These are phyloP conservation scores for Meandrina meandrites DNA, from an alignment of 92 coral and sea anemone species.

Conservation along the genomic window DNA sequence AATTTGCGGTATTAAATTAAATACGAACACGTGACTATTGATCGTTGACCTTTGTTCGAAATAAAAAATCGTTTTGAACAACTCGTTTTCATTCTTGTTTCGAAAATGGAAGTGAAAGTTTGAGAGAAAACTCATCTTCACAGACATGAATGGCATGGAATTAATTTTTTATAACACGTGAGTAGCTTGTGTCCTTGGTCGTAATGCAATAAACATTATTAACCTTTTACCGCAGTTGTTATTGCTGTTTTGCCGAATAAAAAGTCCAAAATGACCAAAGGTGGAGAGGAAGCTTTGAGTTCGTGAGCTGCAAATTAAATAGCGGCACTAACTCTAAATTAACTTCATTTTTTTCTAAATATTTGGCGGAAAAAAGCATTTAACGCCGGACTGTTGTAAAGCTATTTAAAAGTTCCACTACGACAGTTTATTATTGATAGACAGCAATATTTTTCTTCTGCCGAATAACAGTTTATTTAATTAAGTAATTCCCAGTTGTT, in stretches of 20 bases:
- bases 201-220: neutral
- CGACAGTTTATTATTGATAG: conserved; percentile 1
- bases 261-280: neutral
- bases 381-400: neutral
- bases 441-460: neutral
- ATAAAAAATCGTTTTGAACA: neutral
- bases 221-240: conserved; percentile 22
- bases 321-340: neutral
- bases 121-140: neutral
- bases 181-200: neutral
- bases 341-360: neutral
- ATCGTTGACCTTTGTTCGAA: neutral
- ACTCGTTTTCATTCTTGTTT: neutral
- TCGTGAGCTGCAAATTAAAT: neutral
- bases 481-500: neutral
- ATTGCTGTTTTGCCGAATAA: neutral
- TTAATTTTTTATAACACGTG: neutral
- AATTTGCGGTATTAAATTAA: neutral
- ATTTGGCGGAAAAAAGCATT: neutral
- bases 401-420: neutral
- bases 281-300: neutral
- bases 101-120: neutral
- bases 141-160: neutral
- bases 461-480: neutral
- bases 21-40: neutral